Conservation (phyloP, 2,888 invertebrate species). For the Lamproptera curius region DNA sequence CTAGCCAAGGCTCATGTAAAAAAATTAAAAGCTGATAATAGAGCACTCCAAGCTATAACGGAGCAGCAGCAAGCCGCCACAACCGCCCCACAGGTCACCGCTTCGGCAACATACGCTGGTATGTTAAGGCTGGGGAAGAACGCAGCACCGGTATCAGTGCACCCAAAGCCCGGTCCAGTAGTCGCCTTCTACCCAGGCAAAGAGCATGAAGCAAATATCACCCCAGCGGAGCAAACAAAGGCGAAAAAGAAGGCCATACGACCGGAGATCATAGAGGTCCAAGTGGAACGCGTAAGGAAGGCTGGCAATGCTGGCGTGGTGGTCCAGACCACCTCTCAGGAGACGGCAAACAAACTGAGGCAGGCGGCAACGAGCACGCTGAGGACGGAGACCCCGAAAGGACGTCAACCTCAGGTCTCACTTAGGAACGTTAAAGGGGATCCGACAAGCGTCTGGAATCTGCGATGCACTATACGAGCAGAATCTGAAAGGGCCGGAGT, state of each 20-base stretch:
- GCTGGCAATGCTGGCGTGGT: neutral
- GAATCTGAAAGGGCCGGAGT: neutral
- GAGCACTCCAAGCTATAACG: neutral
- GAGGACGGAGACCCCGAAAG: neutral
- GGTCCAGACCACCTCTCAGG: conserved; percentile 1
- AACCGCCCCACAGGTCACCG: neutral
- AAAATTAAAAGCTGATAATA: too few species aligned
- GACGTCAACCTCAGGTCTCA: too few species aligned
- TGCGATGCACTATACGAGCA: too few species aligned
- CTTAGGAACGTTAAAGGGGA: too few species aligned
- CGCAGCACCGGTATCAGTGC: neutral
- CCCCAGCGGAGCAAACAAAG: neutral
- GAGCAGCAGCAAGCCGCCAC: neutral
- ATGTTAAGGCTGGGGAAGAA: neutral
- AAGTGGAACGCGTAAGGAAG: neutral
- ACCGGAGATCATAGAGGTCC: neutral
- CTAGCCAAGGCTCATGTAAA: neutral
- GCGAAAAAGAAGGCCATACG: neutral
- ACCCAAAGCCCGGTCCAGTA: neutral
- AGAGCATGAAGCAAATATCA: neutral
- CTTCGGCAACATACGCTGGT: neutral
- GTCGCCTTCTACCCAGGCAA: neutral
- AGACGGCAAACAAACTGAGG: neutral
- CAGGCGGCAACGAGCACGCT: neutral
- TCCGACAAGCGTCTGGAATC: neutral